Evolutionary conservation across 2,113 vertebrate species (phyloP).

Genomic region (Rhodinocichla rosea): DNA sequence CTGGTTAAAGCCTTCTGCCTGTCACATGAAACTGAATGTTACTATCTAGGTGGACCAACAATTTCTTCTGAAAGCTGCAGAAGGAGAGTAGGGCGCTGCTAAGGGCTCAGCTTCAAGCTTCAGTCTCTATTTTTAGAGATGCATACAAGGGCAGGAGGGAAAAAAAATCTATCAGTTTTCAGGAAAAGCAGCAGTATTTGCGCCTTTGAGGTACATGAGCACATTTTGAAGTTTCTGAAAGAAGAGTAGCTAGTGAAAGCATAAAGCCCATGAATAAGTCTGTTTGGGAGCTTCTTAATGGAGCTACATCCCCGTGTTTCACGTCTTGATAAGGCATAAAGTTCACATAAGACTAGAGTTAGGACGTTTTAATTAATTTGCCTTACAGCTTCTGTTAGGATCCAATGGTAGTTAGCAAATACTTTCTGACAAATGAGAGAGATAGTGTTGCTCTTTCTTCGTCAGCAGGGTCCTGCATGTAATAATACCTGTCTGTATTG

Average conservation of each 20-base stretch:
- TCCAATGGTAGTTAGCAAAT: not conserved
- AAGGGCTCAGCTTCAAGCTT: not conserved
- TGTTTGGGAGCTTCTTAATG: not conserved
- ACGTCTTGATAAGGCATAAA: not conserved
- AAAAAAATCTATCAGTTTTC: not conserved
- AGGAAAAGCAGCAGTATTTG: not conserved
- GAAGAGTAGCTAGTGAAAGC: not conserved
- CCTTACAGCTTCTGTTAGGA: not conserved
- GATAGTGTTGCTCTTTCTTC: not conserved
- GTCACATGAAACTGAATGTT: not conserved
- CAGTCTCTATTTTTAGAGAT: not conserved
- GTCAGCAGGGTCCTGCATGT: not conserved
- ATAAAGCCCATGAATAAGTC: not conserved
- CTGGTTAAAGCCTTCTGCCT: not conserved
- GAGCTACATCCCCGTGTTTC: not conserved
- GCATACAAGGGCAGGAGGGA: not conserved
- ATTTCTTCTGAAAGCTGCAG: not conserved
- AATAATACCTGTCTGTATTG: not conserved
- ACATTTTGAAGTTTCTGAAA: not conserved
- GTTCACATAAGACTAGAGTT: not conserved
- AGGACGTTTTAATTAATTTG: not conserved
- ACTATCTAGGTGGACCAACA: not conserved
- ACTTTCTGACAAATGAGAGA: not conserved
- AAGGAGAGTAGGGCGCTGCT: not conserved
- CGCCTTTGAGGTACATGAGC: not conserved